Base-by-base conservation (phyloP, 2,797 vertebrate genomes). In the Cirrhinus mrigala region DNA sequence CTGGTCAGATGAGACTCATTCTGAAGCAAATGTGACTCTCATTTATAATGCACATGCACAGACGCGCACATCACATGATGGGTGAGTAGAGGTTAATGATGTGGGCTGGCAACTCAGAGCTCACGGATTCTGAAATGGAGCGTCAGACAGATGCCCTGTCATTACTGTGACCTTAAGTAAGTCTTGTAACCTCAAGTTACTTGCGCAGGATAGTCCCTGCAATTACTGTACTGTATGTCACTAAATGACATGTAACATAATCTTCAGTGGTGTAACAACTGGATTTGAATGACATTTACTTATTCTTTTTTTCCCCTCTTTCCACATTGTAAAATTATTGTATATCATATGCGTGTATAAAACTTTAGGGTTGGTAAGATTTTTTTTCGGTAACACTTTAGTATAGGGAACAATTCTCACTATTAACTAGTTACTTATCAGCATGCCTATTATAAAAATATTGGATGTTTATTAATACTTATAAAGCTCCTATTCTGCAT, bases 11-110 rank as follows among this genome's bases (percentile, higher is more conserved):
- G 85, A 86, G 81, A 48, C 83, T 86, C 29, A 64, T 87, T 89
- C 75, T 29, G 70, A 37, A 62, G 90, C 82, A 91, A 92, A 93
- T 90, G 87, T 90, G 93, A 92, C 86, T 92, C 91, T 89, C 87
- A 89, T 94, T 90, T 62, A 52, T 62, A 56, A 54, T 27, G 40
- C n/a, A 76, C 56, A 74, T 58, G 78, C 58, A 62, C 75, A 85
- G 29, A 77, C 27, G 6, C 16, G 16, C 77, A 48, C 48, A 74
- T 87, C 83, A 86, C 79, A 88, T 82, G 82, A 82, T 33, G 64
- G 50, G 3, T 83, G 73, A 77, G 62, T n/a, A 18, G 16, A 56
- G 62, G 62, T 76, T 68, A 75, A 48, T 76, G 82, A 52, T 83
- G 27, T 83, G 56, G 56, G 66, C 15, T 56, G 84, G 64, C 27